Percentiles rank a stretch among this genome's conserved stretches.
Conservation (phyloP, 2,888 invertebrate genomes). For the Plebejus melissa region DNA sequence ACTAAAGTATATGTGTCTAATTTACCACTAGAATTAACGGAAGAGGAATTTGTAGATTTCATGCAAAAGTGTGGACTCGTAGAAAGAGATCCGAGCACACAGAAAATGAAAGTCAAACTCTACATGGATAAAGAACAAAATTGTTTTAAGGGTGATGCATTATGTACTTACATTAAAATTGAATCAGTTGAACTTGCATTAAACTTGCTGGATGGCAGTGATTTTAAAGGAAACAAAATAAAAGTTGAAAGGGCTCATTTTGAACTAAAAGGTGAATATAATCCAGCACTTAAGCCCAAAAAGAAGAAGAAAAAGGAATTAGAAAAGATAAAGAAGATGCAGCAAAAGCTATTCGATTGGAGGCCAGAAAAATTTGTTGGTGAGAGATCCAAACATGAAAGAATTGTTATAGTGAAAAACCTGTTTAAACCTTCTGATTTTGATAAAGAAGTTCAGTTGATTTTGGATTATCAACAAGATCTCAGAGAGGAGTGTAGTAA, state of each 20-base stretch:
- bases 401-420: constrained; percentile 95
- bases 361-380: constrained; percentile 94
- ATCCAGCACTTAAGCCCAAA: constrained; percentile 95
- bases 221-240: constrained; percentile 88
- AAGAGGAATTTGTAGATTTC: constrained; percentile 92
- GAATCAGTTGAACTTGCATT: constrained; percentile 97
- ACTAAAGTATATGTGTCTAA: constrained; percentile 98
- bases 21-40: constrained; percentile 91
- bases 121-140: constrained; percentile 90
- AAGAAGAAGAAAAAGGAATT: constrained; percentile 93
- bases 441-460: constrained; percentile 91
- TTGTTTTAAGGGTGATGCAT: constrained; percentile 95
- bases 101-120: constrained; percentile 93
- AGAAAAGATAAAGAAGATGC: constrained; percentile 93
- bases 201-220: constrained; percentile 92
- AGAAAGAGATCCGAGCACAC: constrained; percentile 89
- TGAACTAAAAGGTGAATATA: constrained; percentile 94
- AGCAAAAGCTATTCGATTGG: constrained; percentile 98
- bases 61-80: constrained; percentile 98
- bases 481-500: constrained; percentile 92
- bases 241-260: constrained; percentile 96
- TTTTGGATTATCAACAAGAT: constrained; percentile 95
- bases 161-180: constrained; percentile 97
- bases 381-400: constrained; percentile 92
- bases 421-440: constrained; percentile 94